Conservation (phyloP, 2,888 invertebrate species). For the Aspidiotus rigidus region DNA sequence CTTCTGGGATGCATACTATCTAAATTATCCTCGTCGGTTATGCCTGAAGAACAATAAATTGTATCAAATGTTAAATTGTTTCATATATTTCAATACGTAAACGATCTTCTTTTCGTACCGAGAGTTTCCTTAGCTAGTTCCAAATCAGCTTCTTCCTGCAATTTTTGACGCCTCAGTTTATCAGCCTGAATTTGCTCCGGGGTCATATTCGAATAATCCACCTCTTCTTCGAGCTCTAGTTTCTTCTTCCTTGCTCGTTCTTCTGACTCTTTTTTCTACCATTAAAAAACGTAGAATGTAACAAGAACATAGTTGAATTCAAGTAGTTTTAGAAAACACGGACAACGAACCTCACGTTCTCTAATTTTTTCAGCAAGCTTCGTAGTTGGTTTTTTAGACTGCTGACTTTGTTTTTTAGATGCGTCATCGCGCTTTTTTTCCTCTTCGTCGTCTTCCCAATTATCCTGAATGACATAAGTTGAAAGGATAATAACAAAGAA, state of each 20-base stretch:
- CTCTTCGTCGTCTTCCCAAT: conserved; percentile 86
- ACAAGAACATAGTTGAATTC: not conserved
- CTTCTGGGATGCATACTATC: conserved; percentile 36
- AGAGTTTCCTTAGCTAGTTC: conserved; percentile 39
- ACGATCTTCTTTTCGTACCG: conserved; percentile 32
- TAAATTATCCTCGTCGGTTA: conserved; percentile 31
- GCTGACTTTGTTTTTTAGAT: conserved; percentile 50
- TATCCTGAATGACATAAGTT: conserved; percentile 55
- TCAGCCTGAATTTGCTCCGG: conserved; percentile 69
- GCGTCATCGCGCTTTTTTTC: conserved; percentile 71
- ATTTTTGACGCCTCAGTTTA: conserved; percentile 65
- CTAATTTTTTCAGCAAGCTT: conserved; percentile 69
- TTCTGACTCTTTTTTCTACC: conserved; percentile 27
- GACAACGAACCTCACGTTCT: conserved; percentile 56
- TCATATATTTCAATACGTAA: not conserved
- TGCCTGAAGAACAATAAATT: conserved; percentile 6
- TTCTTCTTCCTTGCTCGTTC: conserved; percentile 48
- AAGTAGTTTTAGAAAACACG: not conserved
- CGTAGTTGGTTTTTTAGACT: conserved; percentile 63
- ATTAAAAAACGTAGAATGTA: not conserved
- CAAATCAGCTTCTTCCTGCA: conserved; percentile 77
- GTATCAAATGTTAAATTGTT: not conserved
- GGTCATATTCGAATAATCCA: conserved; percentile 48
- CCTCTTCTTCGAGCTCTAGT: conserved; percentile 47
- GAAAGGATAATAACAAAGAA: not conserved